Evolutionary conservation across 1,140 invertebrate species (phyloP).

Genomic region (Vanessa tameamea): DNA sequence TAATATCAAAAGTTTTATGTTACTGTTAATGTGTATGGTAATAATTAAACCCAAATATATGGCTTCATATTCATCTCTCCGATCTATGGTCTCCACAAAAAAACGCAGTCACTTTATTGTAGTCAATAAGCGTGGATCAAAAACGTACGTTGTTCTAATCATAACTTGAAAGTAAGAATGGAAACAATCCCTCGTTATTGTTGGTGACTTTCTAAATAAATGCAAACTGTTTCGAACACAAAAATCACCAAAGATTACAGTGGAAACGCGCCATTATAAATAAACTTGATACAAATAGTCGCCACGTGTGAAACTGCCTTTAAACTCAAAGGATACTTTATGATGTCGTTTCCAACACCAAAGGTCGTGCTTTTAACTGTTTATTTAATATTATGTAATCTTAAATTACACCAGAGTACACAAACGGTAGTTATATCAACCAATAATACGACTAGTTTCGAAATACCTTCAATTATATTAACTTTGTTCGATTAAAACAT

Average conservation of each 20-base stretch:
- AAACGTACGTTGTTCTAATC: no score
- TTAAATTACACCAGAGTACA: slow-evolving; percentile 20
- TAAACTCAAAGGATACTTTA: slow-evolving; percentile 21
- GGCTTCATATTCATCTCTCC: no score
- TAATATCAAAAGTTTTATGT: no score
- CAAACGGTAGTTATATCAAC: slow-evolving; percentile 14
- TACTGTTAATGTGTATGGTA: no score
- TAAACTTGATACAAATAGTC: background rate
- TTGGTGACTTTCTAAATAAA: no score
- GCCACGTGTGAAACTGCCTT: slow-evolving; percentile 3
- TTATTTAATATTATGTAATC: slow-evolving; percentile 31
- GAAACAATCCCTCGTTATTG: no score
- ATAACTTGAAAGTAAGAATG: no score
- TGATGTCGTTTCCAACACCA: slow-evolving; percentile 1
- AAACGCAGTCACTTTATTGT: no score
- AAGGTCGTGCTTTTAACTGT: slow-evolving; percentile 32
- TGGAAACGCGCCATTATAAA: background rate
- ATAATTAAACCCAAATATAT: no score
- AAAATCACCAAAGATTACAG: background rate
- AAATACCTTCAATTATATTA: background rate
- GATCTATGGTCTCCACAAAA: no score
- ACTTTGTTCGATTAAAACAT: background rate
- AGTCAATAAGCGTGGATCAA: no score
- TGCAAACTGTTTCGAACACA: no score
- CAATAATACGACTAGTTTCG: background rate